phyloP scores from a whole-genome alignment of 1,140 invertebrate species.

The Sogatella furcifera region DNA sequence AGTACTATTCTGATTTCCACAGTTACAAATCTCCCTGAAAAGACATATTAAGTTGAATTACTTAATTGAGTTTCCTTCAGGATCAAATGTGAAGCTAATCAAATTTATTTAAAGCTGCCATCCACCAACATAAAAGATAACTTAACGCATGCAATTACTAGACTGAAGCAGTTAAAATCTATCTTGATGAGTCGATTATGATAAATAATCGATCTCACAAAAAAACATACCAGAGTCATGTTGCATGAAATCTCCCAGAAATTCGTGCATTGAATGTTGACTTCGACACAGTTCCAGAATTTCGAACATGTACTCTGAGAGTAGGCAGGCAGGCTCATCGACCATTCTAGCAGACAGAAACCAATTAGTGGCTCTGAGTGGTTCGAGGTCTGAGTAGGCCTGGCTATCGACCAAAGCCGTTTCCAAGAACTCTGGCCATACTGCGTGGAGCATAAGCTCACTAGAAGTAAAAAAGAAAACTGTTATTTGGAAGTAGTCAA shows the following conservation, averaged over 20 bases:
- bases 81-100: no score
- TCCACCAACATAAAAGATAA: no score
- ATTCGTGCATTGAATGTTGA: slow-evolving; percentile 38
- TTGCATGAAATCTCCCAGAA: slow-evolving; percentile 40
- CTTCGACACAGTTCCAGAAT: slow-evolving; percentile 40
- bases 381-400: slow-evolving; percentile 78
- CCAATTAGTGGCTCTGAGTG: slow-evolving; percentile 73
- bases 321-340: slow-evolving; percentile 48
- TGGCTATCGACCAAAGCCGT: slow-evolving; percentile 80
- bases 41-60: no score
- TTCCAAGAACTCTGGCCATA: slow-evolving; percentile 78
- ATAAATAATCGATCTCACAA: no score
- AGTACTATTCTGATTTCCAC: no score
- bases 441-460: slow-evolving; percentile 67
- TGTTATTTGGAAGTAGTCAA: no score
- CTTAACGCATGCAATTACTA: no score
- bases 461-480: slow-evolving; percentile 34
- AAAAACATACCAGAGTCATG: background rate
- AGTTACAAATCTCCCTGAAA: no score
- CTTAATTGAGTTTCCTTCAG: no score
- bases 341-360: slow-evolving; percentile 48
- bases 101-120: no score
- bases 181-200: no score
- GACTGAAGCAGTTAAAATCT: no score
- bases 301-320: slow-evolving; percentile 50